Evolutionary conservation across 2,888 invertebrate genomes (phyloP).

Genomic region (Eupithecia exiguata): DNA sequence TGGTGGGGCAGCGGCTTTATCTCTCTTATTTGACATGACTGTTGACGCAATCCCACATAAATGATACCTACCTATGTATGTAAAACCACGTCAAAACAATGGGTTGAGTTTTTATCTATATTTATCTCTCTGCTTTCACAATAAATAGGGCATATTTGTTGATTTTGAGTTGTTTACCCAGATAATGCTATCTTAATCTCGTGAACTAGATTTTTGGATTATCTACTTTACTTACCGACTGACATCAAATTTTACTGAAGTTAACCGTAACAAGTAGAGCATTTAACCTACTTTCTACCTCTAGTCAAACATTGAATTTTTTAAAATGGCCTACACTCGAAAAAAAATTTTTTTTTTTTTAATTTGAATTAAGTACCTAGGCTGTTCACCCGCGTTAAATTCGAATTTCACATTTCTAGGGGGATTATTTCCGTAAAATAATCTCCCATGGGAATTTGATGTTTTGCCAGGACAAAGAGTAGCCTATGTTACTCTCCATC

Average conservation of each 20-base stretch:
- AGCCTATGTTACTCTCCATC: no score
- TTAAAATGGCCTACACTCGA: no score
- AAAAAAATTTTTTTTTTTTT: no score
- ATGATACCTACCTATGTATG: neutral
- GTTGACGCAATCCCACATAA: neutral
- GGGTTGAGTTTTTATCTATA: slow-evolving; percentile 14
- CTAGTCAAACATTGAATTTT: no score
- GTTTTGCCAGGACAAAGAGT: no score
- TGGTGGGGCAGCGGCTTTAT: no score
- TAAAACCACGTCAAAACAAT: neutral
- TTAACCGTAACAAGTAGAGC: neutral
- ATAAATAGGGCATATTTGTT: slow-evolving; percentile 32
- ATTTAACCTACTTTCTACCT: no score
- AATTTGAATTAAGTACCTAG: no score
- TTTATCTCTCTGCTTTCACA: slow-evolving; percentile 32
- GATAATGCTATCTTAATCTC: slow-evolving; percentile 27
- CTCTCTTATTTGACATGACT: neutral
- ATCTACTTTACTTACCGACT: slow-evolving; percentile 7
- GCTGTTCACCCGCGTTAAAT: no score
- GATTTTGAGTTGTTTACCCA: slow-evolving; percentile 25
- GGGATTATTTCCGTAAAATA: no score
- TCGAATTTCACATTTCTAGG: no score
- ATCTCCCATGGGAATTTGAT: no score
- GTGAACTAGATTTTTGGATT: slow-evolving; percentile 22
- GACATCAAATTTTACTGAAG: neutral